These are phyloP conservation scores for Hyposoter didymator DNA, from an alignment of 2,888 invertebrate species.

Conservation along the genomic window DNA sequence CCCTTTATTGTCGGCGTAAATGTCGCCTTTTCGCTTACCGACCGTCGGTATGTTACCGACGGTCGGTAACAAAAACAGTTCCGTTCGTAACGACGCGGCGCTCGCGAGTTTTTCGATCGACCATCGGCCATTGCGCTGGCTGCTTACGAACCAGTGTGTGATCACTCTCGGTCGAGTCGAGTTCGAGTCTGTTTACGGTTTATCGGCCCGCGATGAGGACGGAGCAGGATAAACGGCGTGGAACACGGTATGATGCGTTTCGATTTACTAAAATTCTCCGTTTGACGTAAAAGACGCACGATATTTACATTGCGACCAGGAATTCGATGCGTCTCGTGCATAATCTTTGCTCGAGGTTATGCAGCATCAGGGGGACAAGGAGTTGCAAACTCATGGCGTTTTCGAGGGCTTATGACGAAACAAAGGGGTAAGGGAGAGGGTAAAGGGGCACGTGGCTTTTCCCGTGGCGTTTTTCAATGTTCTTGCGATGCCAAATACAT, in stretches of 20 bases:
- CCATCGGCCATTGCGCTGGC: neutral
- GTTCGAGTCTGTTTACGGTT: no score
- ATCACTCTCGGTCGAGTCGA: no score
- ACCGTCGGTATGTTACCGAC: neutral
- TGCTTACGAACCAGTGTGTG: no score
- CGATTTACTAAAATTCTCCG: no score
- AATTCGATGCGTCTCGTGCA: conserved; percentile 60
- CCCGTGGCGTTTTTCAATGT: conserved; percentile 72
- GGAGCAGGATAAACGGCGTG: no score
- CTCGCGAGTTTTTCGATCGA: neutral
- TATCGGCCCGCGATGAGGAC: no score
- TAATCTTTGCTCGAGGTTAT: conserved; percentile 55
- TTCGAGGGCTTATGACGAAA: conserved; percentile 24
- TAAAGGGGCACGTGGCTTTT: conserved; percentile 79
- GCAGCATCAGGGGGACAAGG: neutral
- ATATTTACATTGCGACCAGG: conserved; percentile 61
- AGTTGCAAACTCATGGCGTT: conserved; percentile 29
- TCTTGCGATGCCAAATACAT: conserved; percentile 78
- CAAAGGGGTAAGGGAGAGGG: conserved; percentile 67
- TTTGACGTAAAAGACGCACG: no score
- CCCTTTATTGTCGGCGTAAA: neutral
- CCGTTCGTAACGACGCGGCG: neutral
- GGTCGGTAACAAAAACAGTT: neutral
- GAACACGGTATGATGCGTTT: no score
- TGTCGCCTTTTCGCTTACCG: neutral